phyloP scores from a whole-genome alignment of 2,888 invertebrate genomes.

The Zygothrica quintamaculata region DNA sequence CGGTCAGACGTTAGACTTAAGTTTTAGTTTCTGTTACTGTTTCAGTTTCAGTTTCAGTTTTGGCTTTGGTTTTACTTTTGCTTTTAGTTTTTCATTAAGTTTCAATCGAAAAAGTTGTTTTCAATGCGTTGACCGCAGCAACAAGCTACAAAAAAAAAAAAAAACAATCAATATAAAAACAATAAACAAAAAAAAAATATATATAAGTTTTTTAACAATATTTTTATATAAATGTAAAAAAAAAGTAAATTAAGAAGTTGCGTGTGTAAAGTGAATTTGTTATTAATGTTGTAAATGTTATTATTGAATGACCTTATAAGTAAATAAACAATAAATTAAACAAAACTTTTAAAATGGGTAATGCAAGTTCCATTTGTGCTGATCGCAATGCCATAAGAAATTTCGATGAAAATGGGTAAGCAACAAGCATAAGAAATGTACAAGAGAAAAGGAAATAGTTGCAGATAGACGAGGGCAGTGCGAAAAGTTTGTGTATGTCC shows the following conservation, averaged over 20 bases:
- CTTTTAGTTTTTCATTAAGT: conserved; percentile 66
- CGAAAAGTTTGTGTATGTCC: too few species aligned
- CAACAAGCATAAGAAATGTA: too few species aligned
- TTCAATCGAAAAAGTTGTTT: conserved; percentile 55
- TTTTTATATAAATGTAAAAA: neutral
- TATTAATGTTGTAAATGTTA: conserved; percentile 8
- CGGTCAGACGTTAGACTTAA: conserved; percentile 49
- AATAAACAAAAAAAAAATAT: neutral
- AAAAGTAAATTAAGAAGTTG: conserved; percentile 21
- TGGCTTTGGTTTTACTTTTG: conserved; percentile 27
- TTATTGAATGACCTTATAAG: conserved; percentile 1
- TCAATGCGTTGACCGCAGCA: conserved; percentile 16
- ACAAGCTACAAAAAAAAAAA: conserved; percentile 2
- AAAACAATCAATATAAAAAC: conserved; percentile 4
- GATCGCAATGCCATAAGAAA: conserved; percentile 80
- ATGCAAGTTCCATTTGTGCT: conserved; percentile 83
- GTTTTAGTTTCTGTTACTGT: conserved; percentile 58
- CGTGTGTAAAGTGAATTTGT: neutral
- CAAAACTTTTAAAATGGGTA: conserved; percentile 74
- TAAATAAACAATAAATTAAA: conserved; percentile 6
- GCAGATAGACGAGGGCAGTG: too few species aligned
- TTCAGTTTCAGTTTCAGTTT: conserved; percentile 67
- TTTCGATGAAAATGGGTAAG: conserved; percentile 82
- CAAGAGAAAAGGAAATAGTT: conserved; percentile 2
- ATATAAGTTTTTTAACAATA: neutral